These are phyloP conservation scores for Dicerorhinus sumatrensis DNA, from an alignment of 2,113 vertebrate genomes.

Conservation along the genomic window DNA sequence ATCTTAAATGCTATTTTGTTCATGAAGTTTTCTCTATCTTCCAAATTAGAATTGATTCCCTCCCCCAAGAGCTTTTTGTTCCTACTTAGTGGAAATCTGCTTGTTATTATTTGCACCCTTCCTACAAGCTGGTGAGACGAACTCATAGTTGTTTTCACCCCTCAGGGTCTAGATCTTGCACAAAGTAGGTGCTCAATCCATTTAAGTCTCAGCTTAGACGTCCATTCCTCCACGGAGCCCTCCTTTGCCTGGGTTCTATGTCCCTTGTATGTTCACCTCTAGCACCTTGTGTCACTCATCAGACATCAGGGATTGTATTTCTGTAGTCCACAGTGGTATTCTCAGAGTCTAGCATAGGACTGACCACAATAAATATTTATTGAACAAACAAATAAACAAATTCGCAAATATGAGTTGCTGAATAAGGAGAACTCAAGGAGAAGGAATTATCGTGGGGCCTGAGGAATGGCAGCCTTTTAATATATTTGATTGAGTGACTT, in stretches of 20 bases:
- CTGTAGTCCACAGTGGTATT: background rate
- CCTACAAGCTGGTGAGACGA: background rate
- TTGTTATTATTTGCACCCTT: background rate
- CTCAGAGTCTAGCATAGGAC: background rate
- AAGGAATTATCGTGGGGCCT: background rate
- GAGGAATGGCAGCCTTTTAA: background rate
- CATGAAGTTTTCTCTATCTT: background rate
- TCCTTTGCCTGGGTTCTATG: background rate
- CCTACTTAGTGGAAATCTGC: too few species aligned
- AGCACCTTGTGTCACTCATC: background rate
- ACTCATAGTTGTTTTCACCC: background rate
- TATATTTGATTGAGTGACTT: background rate
- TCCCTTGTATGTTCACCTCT: background rate
- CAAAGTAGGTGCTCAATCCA: background rate
- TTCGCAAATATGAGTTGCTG: background rate
- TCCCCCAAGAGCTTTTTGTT: background rate
- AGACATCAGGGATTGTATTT: background rate
- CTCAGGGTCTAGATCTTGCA: background rate
- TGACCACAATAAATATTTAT: constrained; percentile 17
- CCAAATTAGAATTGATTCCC: background rate
- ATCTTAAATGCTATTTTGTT: background rate
- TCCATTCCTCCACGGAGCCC: background rate
- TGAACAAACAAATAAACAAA: constrained; percentile 18
- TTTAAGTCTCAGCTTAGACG: background rate
- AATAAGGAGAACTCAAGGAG: constrained; percentile 1